Percentiles rank a stretch among this genome's conserved stretches.
Conservation (phyloP, 2,113 vertebrate genomes). For the Pangasianodon hypophthalmus region DNA sequence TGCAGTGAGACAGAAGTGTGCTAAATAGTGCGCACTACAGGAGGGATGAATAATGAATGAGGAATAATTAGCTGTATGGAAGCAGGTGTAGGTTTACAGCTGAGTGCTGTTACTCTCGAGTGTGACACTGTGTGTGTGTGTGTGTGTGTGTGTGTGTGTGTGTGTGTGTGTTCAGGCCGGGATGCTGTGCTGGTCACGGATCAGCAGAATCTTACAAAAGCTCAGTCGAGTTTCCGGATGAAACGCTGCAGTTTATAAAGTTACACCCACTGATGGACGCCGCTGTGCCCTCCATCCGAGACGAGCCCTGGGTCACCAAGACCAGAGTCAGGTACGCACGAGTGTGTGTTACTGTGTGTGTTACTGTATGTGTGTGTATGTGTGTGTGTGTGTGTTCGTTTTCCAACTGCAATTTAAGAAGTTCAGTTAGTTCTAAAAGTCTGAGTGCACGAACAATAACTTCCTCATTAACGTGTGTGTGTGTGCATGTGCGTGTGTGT, state of each 20-base stretch:
- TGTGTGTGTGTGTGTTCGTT: not conserved
- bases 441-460: not conserved
- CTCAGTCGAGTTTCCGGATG: constrained; percentile 95
- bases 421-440: not conserved
- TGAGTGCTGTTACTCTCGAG: constrained; percentile 51
- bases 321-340: constrained; percentile 87
- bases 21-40: not conserved
- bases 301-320: constrained; percentile 98
- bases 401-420: not conserved
- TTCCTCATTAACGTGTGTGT: not conserved
- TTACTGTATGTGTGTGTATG: not conserved
- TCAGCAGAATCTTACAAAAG: constrained; percentile 88
- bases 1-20: not conserved
- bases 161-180: constrained; percentile 80
- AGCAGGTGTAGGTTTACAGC: constrained; percentile 59
- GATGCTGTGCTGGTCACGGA: constrained; percentile 91
- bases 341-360: not conserved
- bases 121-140: constrained; percentile 47
- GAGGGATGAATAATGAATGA: constrained; percentile 69
- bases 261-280: constrained; percentile 96
- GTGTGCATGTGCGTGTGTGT: not conserved
- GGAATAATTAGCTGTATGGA: constrained; percentile 65
- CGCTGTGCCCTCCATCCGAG: constrained; percentile 86
- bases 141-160: constrained; percentile 53
- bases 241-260: constrained; percentile 96